Evolutionary conservation across 2,113 vertebrate species (phyloP).

Genomic region (Mustelus asterias): DNA sequence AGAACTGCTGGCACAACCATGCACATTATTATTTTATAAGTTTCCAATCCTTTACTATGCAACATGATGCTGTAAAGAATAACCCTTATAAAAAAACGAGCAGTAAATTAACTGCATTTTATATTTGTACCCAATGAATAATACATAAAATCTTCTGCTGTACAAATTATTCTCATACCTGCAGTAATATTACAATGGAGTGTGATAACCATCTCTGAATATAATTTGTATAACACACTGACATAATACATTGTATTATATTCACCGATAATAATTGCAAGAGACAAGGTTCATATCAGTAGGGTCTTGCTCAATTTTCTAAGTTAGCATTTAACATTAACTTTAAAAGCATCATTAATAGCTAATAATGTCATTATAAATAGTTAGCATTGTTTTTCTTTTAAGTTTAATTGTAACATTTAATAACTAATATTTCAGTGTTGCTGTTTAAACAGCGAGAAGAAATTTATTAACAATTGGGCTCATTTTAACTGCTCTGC

Average conservation of each 20-base stretch:
- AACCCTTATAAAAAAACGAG: neutral
- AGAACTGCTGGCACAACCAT: neutral
- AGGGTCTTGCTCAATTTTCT: neutral
- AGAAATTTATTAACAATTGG: conserved; percentile 1
- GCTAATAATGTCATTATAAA: neutral
- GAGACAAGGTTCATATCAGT: neutral
- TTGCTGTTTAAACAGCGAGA: neutral
- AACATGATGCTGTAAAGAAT: neutral
- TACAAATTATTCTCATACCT: conserved; percentile 7
- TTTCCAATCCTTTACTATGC: neutral
- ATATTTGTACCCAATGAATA: conserved; percentile 24
- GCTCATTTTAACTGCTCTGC: neutral
- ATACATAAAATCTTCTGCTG: neutral
- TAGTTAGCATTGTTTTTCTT: neutral
- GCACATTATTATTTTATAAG: neutral
- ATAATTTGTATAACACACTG: neutral
- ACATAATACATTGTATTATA: neutral
- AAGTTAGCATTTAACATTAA: neutral
- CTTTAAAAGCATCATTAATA: neutral
- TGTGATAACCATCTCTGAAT: neutral
- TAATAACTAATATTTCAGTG: neutral
- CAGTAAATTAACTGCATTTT: conserved; percentile 3
- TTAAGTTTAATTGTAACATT: neutral
- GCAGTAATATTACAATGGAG: neutral
- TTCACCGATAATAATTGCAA: neutral